Evolutionary conservation across 2,113 vertebrate species (phyloP), one percentile per base, ranked within the genome.

Genomic region (Nothocercus julius): DNA sequence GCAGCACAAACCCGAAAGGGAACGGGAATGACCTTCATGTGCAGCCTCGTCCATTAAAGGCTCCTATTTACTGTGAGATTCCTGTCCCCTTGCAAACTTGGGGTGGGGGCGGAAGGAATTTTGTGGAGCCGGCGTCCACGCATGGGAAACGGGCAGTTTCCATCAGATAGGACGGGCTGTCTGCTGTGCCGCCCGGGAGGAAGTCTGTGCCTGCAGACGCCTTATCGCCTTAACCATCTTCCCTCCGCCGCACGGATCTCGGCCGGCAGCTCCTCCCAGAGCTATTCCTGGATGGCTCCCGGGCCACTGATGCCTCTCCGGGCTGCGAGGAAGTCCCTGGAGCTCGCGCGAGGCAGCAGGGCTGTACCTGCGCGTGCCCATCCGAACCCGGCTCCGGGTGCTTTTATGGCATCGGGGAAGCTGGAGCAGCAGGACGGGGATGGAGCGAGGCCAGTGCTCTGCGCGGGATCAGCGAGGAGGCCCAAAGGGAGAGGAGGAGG

Each of bases 1-100:
- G 87, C 38, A 83, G 22, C 73, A 93, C 93, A 96, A 96, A 95
- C 62, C 87, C 82, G 83, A 92, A 85, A 95, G 87, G 68, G 90
- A 96, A 69, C 92, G 85, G 0, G 14, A 69, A 4, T 32, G 56
- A 34, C 40, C 88, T 85, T 67, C 79, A 5, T 0, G 4, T 0
- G 4, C 30, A 90, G 58, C 88, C 78, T 22, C 83, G 93, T 36
- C 90, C 30, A 7, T 1, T 47, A 53, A 38, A 72, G 47, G 8
- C 18, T 36, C 68, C 27, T 53, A 17, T 25, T 17, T 36, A 27
- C 6, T 13, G 45, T 4, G 21, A 28, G 42, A 66, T 82, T 89
- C 67, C 69, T 53, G 69, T 17, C 32, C 36, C 66, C 64, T 51
- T 24, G 68, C n/a, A 36, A 30, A 47, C 49, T 12, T 7, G n/a